A percentile compares a stretch with the other conserved stretches of the same genome.
These are phyloP conservation scores for Plestiodon gilberti DNA, from an alignment of 2,113 vertebrate species.

Conservation along the genomic window DNA sequence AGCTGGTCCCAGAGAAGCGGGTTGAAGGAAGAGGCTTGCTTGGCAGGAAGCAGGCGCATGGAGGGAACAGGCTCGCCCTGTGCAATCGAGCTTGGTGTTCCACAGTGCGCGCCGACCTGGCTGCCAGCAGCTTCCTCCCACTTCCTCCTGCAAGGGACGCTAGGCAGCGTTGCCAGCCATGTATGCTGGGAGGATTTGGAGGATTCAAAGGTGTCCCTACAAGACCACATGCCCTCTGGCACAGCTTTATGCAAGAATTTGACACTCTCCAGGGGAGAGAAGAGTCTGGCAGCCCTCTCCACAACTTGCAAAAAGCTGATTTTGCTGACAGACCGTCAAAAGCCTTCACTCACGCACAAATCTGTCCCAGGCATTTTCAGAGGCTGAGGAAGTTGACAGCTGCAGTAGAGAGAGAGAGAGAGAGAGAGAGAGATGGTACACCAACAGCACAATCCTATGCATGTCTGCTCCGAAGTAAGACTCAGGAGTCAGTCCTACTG, in stretches of 20 bases:
- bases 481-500: too few species aligned
- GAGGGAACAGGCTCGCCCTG: not conserved
- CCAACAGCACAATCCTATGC: too few species aligned
- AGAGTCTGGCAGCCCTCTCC: not conserved
- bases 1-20: not conserved
- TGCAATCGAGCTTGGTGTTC: not conserved
- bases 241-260: not conserved
- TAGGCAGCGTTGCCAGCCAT: not conserved
- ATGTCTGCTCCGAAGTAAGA: too few species aligned
- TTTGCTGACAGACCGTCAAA: not conserved
- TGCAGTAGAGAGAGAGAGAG: not conserved
- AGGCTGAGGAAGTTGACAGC: not conserved
- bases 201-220: not conserved
- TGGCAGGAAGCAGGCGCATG: not conserved
- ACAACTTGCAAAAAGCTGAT: not conserved
- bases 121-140: not conserved
- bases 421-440: not conserved
- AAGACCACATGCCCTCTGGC: not conserved
- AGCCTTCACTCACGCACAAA: not conserved
- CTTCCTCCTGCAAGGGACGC: not conserved
- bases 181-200: not conserved
- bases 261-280: not conserved
- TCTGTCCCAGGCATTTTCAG: not conserved
- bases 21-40: not conserved
- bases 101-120: not conserved